A percentile compares a stretch with the other conserved stretches of the same genome.
Evolutionary conservation across 1,140 invertebrate genomes (phyloP).

Genomic region (Solenopsis invicta): DNA sequence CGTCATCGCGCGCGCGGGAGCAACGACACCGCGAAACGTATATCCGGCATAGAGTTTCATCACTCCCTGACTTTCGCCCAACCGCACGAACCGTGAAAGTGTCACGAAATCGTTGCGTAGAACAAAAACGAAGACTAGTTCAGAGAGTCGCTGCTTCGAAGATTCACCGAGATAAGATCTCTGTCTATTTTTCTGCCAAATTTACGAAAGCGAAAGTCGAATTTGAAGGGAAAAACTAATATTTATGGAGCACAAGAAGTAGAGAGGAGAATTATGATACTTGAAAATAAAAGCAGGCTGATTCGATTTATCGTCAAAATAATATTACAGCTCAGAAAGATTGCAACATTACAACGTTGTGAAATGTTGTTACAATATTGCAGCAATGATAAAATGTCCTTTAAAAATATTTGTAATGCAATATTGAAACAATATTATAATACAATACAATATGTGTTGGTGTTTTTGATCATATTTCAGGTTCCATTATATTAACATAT

Average conservation of each 20-base stretch:
- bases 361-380: too few species aligned
- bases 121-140: conserved; percentile 22
- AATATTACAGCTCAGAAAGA: too few species aligned
- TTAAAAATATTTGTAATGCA: too few species aligned
- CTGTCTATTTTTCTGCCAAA: background rate
- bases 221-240: background rate
- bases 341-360: too few species aligned
- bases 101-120: conserved; percentile 68
- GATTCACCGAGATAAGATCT: background rate
- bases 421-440: too few species aligned
- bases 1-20: conserved; percentile 58
- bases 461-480: too few species aligned
- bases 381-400: too few species aligned
- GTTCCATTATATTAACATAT: too few species aligned
- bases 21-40: conserved; percentile 68
- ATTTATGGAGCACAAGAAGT: background rate
- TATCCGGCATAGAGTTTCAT: conserved; percentile 79
- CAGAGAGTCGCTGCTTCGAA: background rate
- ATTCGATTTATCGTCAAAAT: background rate
- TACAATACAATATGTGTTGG: too few species aligned
- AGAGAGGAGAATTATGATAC: background rate
- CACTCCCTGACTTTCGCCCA: conserved; percentile 81
- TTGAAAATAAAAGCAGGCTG: background rate
- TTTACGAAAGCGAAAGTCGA: background rate
- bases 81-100: conserved; percentile 80